Percentiles rank a stretch among this genome's conserved stretches.
Evolutionary conservation across 92 coral and sea anemone species (phyloP).

Genomic region (Paramuricea clavata): DNA sequence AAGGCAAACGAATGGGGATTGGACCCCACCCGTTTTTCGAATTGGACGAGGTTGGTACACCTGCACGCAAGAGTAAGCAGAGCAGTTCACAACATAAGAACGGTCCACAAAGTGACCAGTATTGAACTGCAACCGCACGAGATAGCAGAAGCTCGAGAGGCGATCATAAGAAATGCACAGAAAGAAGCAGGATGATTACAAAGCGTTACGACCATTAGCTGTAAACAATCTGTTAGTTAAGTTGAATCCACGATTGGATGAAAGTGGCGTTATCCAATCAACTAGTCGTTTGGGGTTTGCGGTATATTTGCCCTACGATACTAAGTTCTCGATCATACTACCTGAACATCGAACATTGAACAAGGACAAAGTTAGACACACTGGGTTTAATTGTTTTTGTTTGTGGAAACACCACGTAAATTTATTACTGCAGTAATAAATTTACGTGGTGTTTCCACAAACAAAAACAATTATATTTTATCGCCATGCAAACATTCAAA

Average conservation of each 20-base stretch:
- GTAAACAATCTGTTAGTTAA: slow-evolving; percentile 38
- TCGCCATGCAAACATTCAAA: no score
- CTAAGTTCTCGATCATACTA: slow-evolving; percentile 54
- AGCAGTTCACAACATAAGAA: slow-evolving; percentile 45
- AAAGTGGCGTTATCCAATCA: slow-evolving; percentile 56
- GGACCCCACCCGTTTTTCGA: slow-evolving; percentile 57
- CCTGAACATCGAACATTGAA: no score
- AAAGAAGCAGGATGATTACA: slow-evolving; percentile 59
- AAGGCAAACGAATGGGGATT: slow-evolving; percentile 44
- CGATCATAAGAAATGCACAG: slow-evolving; percentile 67
- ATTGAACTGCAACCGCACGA: slow-evolving; percentile 60
- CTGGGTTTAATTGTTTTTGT: no score
- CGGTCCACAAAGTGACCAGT: slow-evolving; percentile 10
- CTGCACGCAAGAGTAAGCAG: slow-evolving; percentile 60
- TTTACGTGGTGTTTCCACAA: no score
- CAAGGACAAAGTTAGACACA: no score
- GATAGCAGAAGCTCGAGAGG: slow-evolving; percentile 58
- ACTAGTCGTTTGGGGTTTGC: slow-evolving; percentile 61
- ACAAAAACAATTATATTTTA: no score
- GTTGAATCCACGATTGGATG: slow-evolving; percentile 50
- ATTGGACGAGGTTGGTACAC: slow-evolving; percentile 29
- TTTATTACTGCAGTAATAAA: no score
- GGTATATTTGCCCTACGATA: slow-evolving; percentile 57
- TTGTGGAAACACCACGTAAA: no score
- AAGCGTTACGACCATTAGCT: slow-evolving; percentile 60